Percentiles rank a stretch among this genome's conserved stretches.
These are phyloP conservation scores for Aelia acuminata DNA, from an alignment of 2,888 invertebrate genomes.

Conservation along the genomic window DNA sequence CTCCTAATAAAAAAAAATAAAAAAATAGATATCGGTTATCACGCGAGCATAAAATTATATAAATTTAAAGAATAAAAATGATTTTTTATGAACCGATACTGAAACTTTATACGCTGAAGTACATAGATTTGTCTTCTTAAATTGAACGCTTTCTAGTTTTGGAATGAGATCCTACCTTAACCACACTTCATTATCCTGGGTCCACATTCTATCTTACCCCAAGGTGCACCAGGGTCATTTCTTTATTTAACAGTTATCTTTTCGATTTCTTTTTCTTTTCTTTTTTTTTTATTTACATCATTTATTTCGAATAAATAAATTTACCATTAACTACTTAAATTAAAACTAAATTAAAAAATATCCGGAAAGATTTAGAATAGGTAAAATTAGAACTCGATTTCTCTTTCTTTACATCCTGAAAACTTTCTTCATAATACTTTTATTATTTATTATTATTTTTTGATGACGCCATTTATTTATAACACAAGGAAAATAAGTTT, in stretches of 20 bases:
- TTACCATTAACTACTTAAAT: not conserved
- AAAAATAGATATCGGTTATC: not conserved
- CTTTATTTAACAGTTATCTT: not conserved
- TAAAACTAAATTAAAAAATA: not conserved
- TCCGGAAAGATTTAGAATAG: too few relatives aligned
- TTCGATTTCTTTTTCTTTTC: not conserved
- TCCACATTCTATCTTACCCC: not conserved
- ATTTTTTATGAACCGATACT: not conserved
- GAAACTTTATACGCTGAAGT: not conserved
- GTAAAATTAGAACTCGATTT: not conserved
- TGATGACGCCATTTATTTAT: too few relatives aligned
- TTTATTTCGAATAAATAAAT: not conserved
- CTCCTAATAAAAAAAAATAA: too few relatives aligned
- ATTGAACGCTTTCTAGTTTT: conserved; percentile 12
- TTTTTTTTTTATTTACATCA: not conserved
- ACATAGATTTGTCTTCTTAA: not conserved
- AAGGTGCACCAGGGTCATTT: not conserved
- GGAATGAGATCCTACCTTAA: conserved; percentile 13
- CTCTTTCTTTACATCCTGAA: conserved; percentile 16
- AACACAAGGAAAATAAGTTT: too few relatives aligned
- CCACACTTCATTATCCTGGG: not conserved
- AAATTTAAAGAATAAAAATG: not conserved
- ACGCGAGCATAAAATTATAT: not conserved
- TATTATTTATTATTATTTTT: too few relatives aligned
- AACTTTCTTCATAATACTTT: too few relatives aligned